Percentiles rank a stretch among this genome's conserved stretches.
phyloP scores from a whole-genome alignment of 1,140 invertebrate genomes.

The Bathynomus jamesi region DNA sequence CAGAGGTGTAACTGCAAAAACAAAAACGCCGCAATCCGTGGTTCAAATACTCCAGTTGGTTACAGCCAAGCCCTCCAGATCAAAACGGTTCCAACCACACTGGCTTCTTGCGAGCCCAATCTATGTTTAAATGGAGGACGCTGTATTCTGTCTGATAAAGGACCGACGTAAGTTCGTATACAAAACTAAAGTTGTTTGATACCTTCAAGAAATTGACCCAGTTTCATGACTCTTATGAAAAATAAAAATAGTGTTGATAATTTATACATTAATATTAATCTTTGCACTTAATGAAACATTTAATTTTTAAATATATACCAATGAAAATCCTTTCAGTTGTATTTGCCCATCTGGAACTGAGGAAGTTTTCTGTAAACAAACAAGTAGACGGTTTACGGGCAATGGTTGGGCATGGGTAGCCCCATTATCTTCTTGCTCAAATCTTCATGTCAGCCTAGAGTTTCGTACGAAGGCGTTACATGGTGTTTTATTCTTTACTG shows the following conservation, averaged over 20 bases:
- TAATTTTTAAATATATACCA: too few relatives aligned
- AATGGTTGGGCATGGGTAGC: conserved; percentile 15
- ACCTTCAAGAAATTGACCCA: too few relatives aligned
- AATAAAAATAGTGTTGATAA: too few relatives aligned
- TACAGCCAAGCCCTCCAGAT: not conserved
- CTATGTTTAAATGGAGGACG: conserved; percentile 76
- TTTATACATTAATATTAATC: too few relatives aligned
- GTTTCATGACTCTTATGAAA: too few relatives aligned
- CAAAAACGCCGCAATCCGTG: not conserved
- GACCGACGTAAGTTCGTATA: conserved; percentile 17
- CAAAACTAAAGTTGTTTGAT: too few relatives aligned
- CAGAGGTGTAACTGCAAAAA: not conserved
- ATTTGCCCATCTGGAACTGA: conserved; percentile 9
- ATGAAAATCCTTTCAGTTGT: conserved; percentile 7
- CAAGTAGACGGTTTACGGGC: conserved; percentile 7
- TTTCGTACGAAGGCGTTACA: conserved; percentile 82
- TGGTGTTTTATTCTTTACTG: conserved; percentile 70
- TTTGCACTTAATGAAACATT: too few relatives aligned
- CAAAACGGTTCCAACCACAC: conserved; percentile 1
- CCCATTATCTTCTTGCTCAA: conserved; percentile 8
- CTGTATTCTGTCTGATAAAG: conserved; percentile 59
- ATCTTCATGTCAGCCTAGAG: conserved; percentile 60
- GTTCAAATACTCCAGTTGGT: not conserved
- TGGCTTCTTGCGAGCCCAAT: conserved; percentile 69
- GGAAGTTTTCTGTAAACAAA: conserved; percentile 9